Base-by-base conservation (phyloP, 2,797 vertebrate species). In the Anableps anableps region DNA sequence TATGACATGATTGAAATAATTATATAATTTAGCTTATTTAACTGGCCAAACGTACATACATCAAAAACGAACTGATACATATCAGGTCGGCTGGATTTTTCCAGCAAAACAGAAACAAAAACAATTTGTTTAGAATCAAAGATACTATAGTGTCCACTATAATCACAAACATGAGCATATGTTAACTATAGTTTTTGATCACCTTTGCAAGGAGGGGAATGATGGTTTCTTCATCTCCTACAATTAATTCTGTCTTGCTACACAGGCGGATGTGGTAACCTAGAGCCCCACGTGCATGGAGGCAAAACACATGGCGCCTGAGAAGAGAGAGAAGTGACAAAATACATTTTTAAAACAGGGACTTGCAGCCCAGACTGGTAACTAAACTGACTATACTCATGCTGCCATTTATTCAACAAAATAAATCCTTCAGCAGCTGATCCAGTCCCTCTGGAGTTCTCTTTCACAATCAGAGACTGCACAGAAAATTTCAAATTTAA, bases 221-320 rank as follows among this genome's bases (percentile, higher is more conserved):
- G 85, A 98, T 86, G 36, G 83, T 82, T 47, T 98, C 97, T 87
- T 99, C 97, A 60, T 98, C 97, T 78, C 96, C 97, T 74, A 97
- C 95, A 72, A 96, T 83, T 83, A 98, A 98, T 0, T 95, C 95
- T 5, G 95, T 95, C 91, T 87, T 95, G 89, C 97, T 96, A 92
- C 94, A 97, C 72, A 99, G 88, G 34, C 96, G 96, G 81, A 99
- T 34, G 77, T 97, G 87, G 83, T 97, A 95, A 1, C 96, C 97
- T 51, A 97, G 55, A 0, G 94, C 76, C 74, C 95, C 95, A 31
- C 85, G 93, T 0, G 90, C 84, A 5, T 91, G 94, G 81, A 98
- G 88, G 55, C 95, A 94, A 80, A 99, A 91, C 71, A 97, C 87
- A 41, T 98, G 97, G 26, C 97, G 95, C 85, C 98, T 99, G 83